These are phyloP conservation scores for Gallinago paraguaiae DNA, from an alignment of 2,113 vertebrate species.

Conservation along the genomic window DNA sequence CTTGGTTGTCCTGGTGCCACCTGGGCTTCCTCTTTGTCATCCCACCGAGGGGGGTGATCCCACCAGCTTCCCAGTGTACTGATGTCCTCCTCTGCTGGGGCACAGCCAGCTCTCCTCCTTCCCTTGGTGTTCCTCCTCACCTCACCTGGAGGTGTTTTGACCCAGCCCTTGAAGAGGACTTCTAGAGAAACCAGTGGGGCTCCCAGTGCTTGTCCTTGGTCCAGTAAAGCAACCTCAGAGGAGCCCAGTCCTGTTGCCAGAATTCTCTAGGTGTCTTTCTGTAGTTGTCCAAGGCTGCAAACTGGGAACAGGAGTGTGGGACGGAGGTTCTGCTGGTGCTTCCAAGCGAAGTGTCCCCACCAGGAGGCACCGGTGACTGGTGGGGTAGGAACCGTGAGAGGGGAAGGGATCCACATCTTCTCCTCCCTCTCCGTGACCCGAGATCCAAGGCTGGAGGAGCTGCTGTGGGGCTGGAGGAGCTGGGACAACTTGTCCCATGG, in stretches of 20 bases:
- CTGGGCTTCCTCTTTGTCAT: neutral
- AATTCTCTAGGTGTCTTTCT: neutral
- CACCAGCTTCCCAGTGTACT: neutral
- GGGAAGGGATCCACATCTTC: neutral
- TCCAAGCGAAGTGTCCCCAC: neutral
- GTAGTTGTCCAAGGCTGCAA: rapidly evolving
- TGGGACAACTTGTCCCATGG: neutral
- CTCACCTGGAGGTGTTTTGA: neutral
- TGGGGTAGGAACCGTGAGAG: neutral
- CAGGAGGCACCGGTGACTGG: neutral
- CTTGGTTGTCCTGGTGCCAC: neutral
- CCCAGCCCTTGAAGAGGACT: neutral
- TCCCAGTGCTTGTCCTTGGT: neutral
- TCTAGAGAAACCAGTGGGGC: neutral
- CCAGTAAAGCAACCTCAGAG: neutral
- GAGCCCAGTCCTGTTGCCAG: rapidly evolving
- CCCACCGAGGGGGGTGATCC: neutral
- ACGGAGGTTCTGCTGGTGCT: neutral
- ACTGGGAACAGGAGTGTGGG: neutral
- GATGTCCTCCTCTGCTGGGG: rapidly evolving
- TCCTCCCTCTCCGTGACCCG: rapidly evolving
- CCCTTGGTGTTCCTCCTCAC: neutral
- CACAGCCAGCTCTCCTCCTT: neutral
- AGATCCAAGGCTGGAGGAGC: neutral
- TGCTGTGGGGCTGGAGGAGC: rapidly evolving